phyloP scores from a whole-genome alignment of 1,140 invertebrate genomes.

The Anadara kagoshimensis region DNA sequence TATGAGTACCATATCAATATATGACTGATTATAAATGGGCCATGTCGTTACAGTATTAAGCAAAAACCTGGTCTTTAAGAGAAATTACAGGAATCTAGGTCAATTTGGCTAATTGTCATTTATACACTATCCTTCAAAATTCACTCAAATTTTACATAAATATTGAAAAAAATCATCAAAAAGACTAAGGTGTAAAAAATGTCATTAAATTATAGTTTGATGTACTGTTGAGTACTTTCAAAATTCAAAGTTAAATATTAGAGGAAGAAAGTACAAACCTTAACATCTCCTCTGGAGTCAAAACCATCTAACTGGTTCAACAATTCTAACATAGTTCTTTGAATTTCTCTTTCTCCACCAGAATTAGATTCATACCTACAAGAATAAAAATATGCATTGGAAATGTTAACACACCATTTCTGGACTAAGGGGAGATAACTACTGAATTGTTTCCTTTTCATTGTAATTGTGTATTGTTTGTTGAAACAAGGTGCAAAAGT shows the following conservation, averaged over 20 bases:
- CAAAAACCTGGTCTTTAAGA: no score
- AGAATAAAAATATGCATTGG: conserved; percentile 4
- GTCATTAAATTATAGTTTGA: background rate
- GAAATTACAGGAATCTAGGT: no score
- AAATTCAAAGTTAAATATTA: no score
- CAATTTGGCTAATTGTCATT: background rate
- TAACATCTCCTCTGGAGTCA: conserved; percentile 96
- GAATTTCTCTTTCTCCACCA: conserved; percentile 99
- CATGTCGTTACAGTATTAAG: no score
- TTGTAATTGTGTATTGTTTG: no score
- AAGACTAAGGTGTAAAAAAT: background rate
- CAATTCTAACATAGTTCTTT: conserved; percentile 99
- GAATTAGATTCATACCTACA: conserved; percentile 97
- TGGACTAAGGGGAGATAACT: no score
- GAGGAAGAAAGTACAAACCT: conserved; percentile 76
- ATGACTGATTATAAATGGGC: no score
- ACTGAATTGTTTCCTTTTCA: no score
- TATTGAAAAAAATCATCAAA: background rate
- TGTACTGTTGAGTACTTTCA: background rate
- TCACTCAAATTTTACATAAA: background rate
- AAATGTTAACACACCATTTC: background rate
- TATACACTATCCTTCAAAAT: background rate
- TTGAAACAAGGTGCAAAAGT: no score
- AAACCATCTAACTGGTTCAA: conserved; percentile 99
- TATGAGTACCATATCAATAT: no score